Evolutionary conservation across 2,888 invertebrate species (phyloP).

Genomic region (Venusia cambrica): DNA sequence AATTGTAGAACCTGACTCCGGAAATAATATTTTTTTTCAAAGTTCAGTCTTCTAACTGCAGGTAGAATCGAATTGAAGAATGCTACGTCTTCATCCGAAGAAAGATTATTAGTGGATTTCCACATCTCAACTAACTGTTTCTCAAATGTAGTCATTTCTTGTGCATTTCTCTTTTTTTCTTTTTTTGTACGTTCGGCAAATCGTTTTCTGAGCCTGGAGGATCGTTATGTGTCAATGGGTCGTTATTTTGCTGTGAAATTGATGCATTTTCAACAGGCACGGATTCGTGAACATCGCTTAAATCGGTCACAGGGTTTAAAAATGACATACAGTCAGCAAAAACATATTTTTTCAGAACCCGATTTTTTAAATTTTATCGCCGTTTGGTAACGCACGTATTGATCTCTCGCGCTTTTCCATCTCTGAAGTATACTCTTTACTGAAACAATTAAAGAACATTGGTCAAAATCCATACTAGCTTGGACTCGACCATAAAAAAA

Average conservation of each 20-base stretch:
- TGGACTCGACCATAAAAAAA: too few species aligned
- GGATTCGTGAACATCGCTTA: slow-evolving; percentile 13
- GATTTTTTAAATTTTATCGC: too few species aligned
- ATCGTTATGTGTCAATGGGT: too few species aligned
- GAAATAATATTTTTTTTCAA: slow-evolving; percentile 5
- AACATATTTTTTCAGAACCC: too few species aligned
- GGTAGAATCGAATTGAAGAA: slow-evolving; percentile 13
- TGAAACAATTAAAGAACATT: too few species aligned
- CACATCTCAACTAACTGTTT: slow-evolving; percentile 16
- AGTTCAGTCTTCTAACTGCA: slow-evolving; percentile 6
- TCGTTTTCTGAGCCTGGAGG: slow-evolving; percentile 3
- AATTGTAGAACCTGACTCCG: slow-evolving; percentile 12
- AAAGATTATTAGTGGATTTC: slow-evolving; percentile 11
- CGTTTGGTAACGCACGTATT: too few species aligned
- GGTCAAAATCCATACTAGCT: too few species aligned
- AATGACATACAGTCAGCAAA: slow-evolving; percentile 3
- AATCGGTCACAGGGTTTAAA: slow-evolving; percentile 12
- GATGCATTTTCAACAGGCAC: slow-evolving; percentile 9
- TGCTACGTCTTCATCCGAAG: slow-evolving; percentile 13
- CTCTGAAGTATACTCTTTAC: too few species aligned
- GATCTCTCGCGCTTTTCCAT: too few species aligned
- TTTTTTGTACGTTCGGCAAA: slow-evolving; percentile 1
- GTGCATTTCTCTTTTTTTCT: slow-evolving; percentile 1
- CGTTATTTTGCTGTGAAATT: slow-evolving; percentile 2
- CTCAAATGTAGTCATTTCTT: slow-evolving; percentile 21